Evolutionary conservation across 1,140 invertebrate genomes (phyloP).

Genomic region (Drosophila pandora): DNA sequence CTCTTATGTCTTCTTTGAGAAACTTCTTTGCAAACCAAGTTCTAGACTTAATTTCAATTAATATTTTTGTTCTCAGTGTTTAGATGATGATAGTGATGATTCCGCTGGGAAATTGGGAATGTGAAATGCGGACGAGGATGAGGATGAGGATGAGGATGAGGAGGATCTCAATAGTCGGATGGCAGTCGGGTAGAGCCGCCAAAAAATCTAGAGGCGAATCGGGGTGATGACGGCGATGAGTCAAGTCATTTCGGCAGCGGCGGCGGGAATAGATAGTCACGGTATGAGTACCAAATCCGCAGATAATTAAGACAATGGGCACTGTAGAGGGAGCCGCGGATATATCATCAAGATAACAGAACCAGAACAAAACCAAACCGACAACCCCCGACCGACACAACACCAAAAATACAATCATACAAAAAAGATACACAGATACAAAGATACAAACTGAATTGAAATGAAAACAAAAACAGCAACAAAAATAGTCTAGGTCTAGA

Average conservation of each 20-base stretch:
- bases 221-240: slow-evolving; percentile 59
- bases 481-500: neutral
- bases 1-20: too few species aligned
- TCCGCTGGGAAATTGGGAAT: slow-evolving; percentile 14
- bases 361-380: slow-evolving; percentile 5
- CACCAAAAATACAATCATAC: neutral
- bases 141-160: slow-evolving; percentile 4
- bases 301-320: slow-evolving; percentile 75
- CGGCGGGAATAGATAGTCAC: slow-evolving; percentile 67
- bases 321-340: slow-evolving; percentile 15
- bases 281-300: slow-evolving; percentile 56
- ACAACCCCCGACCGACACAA: neutral
- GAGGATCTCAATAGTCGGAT: neutral
- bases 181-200: slow-evolving; percentile 4
- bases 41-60: neutral
- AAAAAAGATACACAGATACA: slow-evolving; percentile 1
- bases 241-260: slow-evolving; percentile 29
- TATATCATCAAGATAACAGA: slow-evolving; percentile 31
- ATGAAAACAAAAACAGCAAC: neutral
- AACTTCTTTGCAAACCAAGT: too few species aligned
- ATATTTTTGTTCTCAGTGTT: slow-evolving; percentile 11
- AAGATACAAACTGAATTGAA: slow-evolving; percentile 1
- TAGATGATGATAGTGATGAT: slow-evolving; percentile 16
- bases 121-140: slow-evolving; percentile 20
- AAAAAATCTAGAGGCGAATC: slow-evolving; percentile 39